These are phyloP conservation scores for Pangasius mekongensis DNA, from an alignment of 2,797 vertebrate species.

Conservation along the genomic window DNA sequence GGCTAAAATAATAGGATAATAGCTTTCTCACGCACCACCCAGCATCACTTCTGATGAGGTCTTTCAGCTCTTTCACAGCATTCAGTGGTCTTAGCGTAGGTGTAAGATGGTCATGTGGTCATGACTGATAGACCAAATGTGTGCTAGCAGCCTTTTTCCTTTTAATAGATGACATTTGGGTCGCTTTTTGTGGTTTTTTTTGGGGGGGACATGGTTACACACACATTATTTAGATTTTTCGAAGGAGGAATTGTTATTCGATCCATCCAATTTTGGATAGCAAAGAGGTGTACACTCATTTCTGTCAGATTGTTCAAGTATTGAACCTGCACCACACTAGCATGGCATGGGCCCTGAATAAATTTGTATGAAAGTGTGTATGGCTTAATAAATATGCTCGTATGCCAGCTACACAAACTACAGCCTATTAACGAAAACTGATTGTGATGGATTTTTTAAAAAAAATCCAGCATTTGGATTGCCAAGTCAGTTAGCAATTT, in stretches of 20 bases:
- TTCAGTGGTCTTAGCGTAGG: not conserved
- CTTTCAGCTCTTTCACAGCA: constrained; percentile 4
- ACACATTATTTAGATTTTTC: not conserved
- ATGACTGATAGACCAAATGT: not conserved
- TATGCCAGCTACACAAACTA: not conserved
- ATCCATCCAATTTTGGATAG: not conserved
- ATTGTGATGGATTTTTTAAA: not conserved
- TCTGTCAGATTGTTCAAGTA: not conserved
- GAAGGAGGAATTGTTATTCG: not conserved
- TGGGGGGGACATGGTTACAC: not conserved
- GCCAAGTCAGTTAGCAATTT: not conserved
- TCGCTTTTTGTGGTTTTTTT: not conserved
- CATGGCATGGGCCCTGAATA: not conserved
- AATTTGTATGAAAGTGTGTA: not conserved
- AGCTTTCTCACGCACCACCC: not conserved
- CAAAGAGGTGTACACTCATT: too few relatives aligned
- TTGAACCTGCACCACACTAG: too few relatives aligned
- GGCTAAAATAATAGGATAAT: constrained; percentile 22
- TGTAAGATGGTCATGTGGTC: not conserved
- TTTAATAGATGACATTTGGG: not conserved
- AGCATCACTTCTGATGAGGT: not conserved
- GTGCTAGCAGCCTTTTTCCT: not conserved
- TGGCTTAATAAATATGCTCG: not conserved
- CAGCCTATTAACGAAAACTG: not conserved
- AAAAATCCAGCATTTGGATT: not conserved